phyloP scores from a whole-genome alignment of 2,888 invertebrate genomes.

The Pterostichus niger region DNA sequence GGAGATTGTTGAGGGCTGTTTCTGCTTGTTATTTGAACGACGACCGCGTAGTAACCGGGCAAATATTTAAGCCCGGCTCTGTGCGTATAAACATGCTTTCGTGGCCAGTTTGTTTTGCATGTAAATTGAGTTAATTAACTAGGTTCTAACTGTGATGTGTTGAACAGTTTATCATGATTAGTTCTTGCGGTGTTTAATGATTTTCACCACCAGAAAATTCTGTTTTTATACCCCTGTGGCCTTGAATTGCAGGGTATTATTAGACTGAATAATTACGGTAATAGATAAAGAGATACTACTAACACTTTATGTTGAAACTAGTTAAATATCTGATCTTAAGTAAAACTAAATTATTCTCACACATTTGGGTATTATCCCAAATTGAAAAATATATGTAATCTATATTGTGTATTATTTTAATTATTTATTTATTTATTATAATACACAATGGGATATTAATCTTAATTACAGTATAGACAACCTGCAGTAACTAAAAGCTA shows the following conservation, averaged over 20 bases:
- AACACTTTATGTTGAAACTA: neutral
- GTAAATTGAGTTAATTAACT: constrained; percentile 54
- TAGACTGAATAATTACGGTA: constrained; percentile 11
- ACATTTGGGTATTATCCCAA: too few relatives aligned
- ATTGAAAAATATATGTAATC: too few relatives aligned
- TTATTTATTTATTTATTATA: too few relatives aligned
- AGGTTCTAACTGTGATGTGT: constrained; percentile 32
- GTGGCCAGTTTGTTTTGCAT: constrained; percentile 54
- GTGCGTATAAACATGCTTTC: constrained; percentile 49
- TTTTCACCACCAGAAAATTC: neutral
- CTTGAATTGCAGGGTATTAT: neutral
- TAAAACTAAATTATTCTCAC: too few relatives aligned
- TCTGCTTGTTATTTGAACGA: constrained; percentile 29
- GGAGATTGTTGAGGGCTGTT: constrained; percentile 8
- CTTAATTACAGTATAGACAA: too few relatives aligned
- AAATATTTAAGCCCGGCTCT: constrained; percentile 49
- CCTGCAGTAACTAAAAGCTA: too few relatives aligned
- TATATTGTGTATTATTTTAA: too few relatives aligned
- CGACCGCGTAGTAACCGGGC: neutral
- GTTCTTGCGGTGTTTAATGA: constrained; percentile 36
- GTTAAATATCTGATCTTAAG: too few relatives aligned
- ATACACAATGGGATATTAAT: too few relatives aligned
- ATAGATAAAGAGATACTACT: neutral
- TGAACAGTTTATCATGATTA: constrained; percentile 39
- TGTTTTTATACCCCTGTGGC: constrained; percentile 8